Evolutionary conservation across 2,797 vertebrate species (phyloP).

Genomic region (Micrastur ruficollis): DNA sequence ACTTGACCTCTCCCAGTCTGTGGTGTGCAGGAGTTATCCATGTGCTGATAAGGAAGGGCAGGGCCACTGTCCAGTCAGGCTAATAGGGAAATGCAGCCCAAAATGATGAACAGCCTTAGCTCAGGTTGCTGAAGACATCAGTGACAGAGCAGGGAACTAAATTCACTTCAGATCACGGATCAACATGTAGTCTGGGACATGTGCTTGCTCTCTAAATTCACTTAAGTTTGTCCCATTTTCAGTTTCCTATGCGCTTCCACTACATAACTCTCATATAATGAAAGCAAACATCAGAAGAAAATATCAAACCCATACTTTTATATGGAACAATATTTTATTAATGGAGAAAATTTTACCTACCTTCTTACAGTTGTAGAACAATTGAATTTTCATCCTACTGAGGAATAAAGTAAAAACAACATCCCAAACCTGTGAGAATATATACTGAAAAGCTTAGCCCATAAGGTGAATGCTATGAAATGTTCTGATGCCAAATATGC

Average conservation of each 20-base stretch:
- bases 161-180: neutral
- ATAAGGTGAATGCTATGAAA: neutral
- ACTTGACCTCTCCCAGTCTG: neutral
- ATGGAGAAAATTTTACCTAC: neutral
- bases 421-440: neutral
- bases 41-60: neutral
- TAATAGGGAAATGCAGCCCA: neutral
- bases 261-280: neutral
- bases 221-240: neutral
- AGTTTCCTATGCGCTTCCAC: neutral
- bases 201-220: neutral
- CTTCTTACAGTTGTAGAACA: neutral
- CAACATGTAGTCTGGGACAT: too few species aligned
- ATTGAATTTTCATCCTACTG: neutral
- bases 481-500: neutral
- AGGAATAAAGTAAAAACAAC: neutral
- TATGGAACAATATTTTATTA: neutral
- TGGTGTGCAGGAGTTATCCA: neutral
- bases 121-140: neutral
- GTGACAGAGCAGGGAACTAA: neutral
- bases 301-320: neutral
- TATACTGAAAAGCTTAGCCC: neutral
- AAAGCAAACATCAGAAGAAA: neutral
- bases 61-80: neutral
- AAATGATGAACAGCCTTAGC: neutral